phyloP scores from a whole-genome alignment of 2,113 vertebrate genomes.

The Chaenogobius annularis region DNA sequence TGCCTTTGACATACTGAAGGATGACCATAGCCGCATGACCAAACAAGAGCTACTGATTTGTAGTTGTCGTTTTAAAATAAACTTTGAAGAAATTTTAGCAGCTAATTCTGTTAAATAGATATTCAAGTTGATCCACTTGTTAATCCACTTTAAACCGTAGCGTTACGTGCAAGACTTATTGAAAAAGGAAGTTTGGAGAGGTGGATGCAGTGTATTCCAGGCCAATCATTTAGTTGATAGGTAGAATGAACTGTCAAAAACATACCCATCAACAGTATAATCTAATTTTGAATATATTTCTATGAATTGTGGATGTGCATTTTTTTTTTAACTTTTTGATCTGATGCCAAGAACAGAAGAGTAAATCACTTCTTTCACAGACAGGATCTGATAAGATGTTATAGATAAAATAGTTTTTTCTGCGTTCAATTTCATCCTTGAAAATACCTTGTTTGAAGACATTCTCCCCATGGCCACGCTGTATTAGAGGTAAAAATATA shows the following conservation, averaged over 20 bases:
- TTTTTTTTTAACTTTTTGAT: slow-evolving; percentile 28
- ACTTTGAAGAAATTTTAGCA: slow-evolving; percentile 43
- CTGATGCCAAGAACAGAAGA: background rate
- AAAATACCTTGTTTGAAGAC: background rate
- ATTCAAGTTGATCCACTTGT: slow-evolving; percentile 45
- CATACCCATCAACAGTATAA: slow-evolving; percentile 58
- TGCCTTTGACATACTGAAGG: slow-evolving; percentile 19
- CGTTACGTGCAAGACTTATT: slow-evolving; percentile 23
- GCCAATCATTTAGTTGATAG: slow-evolving; percentile 2
- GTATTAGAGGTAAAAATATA: background rate
- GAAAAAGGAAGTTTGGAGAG: slow-evolving; percentile 14
- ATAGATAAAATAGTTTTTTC: background rate
- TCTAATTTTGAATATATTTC: slow-evolving; percentile 59
- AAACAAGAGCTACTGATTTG: slow-evolving; percentile 61
- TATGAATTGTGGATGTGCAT: slow-evolving; percentile 22
- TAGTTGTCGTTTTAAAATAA: slow-evolving; percentile 54
- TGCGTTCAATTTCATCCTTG: background rate
- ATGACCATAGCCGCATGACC: slow-evolving; percentile 36
- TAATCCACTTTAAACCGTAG: slow-evolving; percentile 44
- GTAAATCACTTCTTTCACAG: too few species aligned
- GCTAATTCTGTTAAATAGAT: slow-evolving; percentile 39
- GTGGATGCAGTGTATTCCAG: background rate
- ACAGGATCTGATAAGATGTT: slow-evolving; percentile 7
- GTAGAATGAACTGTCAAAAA: slow-evolving; percentile 40
- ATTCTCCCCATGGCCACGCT: background rate